phyloP scores from a whole-genome alignment of 2,888 invertebrate species.

The Cephonodes hylas region DNA sequence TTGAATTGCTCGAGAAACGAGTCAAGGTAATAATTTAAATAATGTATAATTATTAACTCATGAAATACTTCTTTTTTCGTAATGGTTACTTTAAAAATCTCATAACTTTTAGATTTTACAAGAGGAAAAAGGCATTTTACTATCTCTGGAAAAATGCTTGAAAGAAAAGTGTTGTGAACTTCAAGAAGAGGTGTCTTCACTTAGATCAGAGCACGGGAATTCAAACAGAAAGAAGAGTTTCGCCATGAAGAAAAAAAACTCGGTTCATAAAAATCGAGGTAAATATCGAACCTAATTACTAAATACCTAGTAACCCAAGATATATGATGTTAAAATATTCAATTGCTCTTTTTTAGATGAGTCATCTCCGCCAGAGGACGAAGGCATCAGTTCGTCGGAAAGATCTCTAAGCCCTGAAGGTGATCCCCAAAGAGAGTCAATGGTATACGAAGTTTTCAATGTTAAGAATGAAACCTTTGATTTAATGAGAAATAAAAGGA shows the following conservation, averaged over 20 bases:
- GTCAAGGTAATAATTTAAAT: slow-evolving; percentile 79
- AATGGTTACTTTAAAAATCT: neutral
- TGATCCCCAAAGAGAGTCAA: slow-evolving; percentile 81
- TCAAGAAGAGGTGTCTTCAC: slow-evolving; percentile 85
- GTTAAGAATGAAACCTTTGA: slow-evolving; percentile 81
- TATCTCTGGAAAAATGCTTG: slow-evolving; percentile 87
- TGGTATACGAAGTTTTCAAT: slow-evolving; percentile 83
- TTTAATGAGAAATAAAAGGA: slow-evolving; percentile 68
- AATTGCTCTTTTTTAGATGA: slow-evolving; percentile 69
- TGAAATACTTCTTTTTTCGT: neutral
- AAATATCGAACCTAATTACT: slow-evolving; percentile 13
- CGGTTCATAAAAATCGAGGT: slow-evolving; percentile 73
- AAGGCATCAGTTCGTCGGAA: slow-evolving; percentile 93
- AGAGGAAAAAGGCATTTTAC: slow-evolving; percentile 88
- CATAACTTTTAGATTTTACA: slow-evolving; percentile 82
- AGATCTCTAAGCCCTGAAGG: slow-evolving; percentile 88
- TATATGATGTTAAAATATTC: neutral
- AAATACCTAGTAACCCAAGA: too few species aligned
- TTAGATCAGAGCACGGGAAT: slow-evolving; percentile 78
- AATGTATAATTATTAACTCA: too few species aligned
- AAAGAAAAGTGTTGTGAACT: slow-evolving; percentile 89
- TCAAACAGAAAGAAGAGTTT: slow-evolving; percentile 74
- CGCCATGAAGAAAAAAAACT: slow-evolving; percentile 74
- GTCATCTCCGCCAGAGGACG: slow-evolving; percentile 91
- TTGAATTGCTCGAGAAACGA: slow-evolving; percentile 85